Evolutionary conservation across 2,888 invertebrate species (phyloP).

Genomic region (Axea sp.): DNA sequence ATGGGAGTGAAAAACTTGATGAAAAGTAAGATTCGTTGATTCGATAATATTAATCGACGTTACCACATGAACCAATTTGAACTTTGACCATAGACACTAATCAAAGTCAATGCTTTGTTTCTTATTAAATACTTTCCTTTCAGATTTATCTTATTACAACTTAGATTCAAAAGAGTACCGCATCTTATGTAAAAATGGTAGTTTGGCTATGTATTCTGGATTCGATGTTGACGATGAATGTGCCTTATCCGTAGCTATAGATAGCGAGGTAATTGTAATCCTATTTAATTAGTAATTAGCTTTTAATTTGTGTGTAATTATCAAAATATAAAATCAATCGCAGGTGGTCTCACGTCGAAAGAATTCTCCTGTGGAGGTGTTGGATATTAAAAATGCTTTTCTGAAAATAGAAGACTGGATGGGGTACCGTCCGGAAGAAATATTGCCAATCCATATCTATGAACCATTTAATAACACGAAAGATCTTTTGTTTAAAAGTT

Average conservation of each 20-base stretch:
- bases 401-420: slow-evolving; percentile 81
- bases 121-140: too few species aligned
- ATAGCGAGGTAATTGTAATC: slow-evolving; percentile 82
- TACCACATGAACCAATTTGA: too few species aligned
- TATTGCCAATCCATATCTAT: slow-evolving; percentile 80
- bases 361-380: slow-evolving; percentile 50
- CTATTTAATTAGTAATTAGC: too few species aligned
- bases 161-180: slow-evolving; percentile 77
- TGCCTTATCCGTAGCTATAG: slow-evolving; percentile 82
- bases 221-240: slow-evolving; percentile 81
- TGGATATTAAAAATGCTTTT: slow-evolving; percentile 75
- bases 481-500: slow-evolving; percentile 84
- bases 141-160: slow-evolving; percentile 20
- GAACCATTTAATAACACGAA: slow-evolving; percentile 81
- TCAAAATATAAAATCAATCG: slow-evolving; percentile 17
- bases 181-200: slow-evolving; percentile 83
- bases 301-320: too few species aligned
- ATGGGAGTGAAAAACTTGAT: too few species aligned
- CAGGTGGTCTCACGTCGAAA: slow-evolving; percentile 71
- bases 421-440: slow-evolving; percentile 79
- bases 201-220: slow-evolving; percentile 80
- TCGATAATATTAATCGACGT: too few species aligned
- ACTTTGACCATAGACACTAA: too few species aligned
- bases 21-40: too few species aligned
- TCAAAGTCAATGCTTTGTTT: too few species aligned